Percentiles rank a stretch among this genome's conserved stretches.
Conservation (phyloP, 2,797 vertebrate species). For the Gallinago nigripennis region DNA sequence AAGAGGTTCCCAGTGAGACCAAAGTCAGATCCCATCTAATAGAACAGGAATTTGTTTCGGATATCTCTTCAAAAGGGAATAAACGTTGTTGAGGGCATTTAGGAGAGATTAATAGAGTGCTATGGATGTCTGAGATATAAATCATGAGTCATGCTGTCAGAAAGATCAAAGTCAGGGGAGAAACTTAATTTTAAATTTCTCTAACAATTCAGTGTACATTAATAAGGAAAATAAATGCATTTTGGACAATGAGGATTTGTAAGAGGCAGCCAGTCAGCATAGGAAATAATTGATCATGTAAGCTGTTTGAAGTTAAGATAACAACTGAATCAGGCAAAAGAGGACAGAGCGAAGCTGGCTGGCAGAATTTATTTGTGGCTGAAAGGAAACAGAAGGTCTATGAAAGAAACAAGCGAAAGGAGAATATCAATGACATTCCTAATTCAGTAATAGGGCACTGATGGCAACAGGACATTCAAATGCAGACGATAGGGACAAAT, state of each 20-base stretch:
- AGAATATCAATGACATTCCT: background rate
- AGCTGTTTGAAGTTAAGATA: background rate
- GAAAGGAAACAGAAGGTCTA: background rate
- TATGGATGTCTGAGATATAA: background rate
- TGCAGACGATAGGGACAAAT: background rate
- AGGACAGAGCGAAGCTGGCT: background rate
- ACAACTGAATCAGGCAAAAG: background rate
- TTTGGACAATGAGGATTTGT: background rate
- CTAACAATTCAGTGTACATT: background rate
- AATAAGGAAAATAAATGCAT: background rate
- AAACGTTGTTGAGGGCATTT: constrained; percentile 11
- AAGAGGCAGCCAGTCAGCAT: background rate
- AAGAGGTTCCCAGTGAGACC: background rate
- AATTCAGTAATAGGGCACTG: background rate
- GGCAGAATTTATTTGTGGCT: background rate
- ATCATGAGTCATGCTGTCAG: background rate
- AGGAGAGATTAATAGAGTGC: background rate
- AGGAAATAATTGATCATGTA: background rate
- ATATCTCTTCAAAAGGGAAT: background rate
- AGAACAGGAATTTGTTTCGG: background rate
- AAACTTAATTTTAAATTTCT: background rate
- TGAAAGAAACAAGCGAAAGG: background rate
- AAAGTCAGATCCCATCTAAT: background rate
- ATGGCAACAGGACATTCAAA: background rate
- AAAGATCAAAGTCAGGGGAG: constrained; percentile 1